Evolutionary conservation across 2,888 invertebrate genomes (phyloP).

Genomic region (Gari tellinella): DNA sequence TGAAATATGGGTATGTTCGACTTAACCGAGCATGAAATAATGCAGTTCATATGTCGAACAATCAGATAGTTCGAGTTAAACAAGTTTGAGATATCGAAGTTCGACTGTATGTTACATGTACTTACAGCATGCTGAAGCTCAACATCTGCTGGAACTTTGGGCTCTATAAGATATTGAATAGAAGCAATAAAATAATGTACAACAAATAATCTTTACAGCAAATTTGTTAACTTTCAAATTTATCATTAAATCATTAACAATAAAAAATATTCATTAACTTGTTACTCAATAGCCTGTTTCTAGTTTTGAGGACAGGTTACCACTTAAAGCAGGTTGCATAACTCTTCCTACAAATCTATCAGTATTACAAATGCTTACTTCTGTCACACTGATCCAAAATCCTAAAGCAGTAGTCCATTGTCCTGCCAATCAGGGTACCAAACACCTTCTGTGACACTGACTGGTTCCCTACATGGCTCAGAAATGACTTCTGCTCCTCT

Average conservation of each 20-base stretch:
- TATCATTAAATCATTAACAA: no score
- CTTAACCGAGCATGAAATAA: no score
- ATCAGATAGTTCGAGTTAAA: no score
- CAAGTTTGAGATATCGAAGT: no score
- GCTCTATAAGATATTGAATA: conserved; percentile 77
- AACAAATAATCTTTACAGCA: no score
- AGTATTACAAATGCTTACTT: conserved; percentile 68
- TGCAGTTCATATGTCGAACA: no score
- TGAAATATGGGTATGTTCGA: no score
- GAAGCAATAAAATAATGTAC: no score
- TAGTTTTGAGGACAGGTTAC: no score
- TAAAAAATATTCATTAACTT: not conserved
- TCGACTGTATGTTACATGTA: conserved; percentile 21
- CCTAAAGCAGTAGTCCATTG: conserved; percentile 78
- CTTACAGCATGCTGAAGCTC: conserved; percentile 80
- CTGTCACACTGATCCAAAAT: conserved; percentile 81
- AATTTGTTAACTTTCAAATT: no score
- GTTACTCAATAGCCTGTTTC: not conserved
- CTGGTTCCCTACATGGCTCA: conserved; percentile 1
- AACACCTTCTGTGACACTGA: conserved; percentile 47
- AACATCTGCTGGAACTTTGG: conserved; percentile 73
- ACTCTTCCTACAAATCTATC: not conserved
- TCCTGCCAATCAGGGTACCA: conserved; percentile 65
- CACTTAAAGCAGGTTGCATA: no score
- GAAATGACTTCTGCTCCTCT: not conserved